phyloP scores from a whole-genome alignment of 2,113 vertebrate species.

The Cryptotis parvus region DNA sequence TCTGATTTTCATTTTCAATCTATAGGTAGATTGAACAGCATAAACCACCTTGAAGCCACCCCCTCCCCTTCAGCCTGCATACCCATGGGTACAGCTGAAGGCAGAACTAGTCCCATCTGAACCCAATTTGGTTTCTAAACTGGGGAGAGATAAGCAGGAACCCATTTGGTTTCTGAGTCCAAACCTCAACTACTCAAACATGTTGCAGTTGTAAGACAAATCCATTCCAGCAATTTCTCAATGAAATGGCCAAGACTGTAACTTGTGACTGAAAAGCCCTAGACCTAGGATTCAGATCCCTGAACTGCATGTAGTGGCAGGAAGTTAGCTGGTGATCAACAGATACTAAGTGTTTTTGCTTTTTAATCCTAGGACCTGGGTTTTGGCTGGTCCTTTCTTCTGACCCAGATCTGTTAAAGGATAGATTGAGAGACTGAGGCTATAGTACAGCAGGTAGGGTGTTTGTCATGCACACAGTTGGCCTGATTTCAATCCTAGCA shows the following conservation, averaged over 20 bases:
- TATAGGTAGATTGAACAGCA: no score
- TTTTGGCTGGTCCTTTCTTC: background rate
- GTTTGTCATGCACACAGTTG: no score
- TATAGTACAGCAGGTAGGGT: background rate
- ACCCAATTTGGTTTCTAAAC: background rate
- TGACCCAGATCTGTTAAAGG: no score
- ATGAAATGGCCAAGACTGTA: background rate
- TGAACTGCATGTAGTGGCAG: background rate
- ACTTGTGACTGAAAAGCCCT: background rate
- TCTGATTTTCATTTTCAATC: no score
- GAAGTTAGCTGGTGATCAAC: no score
- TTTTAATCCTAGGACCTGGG: no score
- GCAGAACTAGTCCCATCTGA: background rate
- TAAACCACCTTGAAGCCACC: no score
- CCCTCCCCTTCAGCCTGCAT: background rate
- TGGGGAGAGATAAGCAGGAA: fast-evolving
- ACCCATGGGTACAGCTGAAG: background rate
- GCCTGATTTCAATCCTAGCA: no score
- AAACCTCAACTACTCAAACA: background rate
- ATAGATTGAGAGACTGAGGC: no score
- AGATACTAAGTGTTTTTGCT: background rate
- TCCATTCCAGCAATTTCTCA: background rate
- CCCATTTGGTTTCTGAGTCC: background rate
- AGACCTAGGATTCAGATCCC: background rate
- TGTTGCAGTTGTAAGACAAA: no score